These are phyloP conservation scores for Syngnathus scovelli DNA, from an alignment of 2,113 vertebrate genomes.

Conservation along the genomic window DNA sequence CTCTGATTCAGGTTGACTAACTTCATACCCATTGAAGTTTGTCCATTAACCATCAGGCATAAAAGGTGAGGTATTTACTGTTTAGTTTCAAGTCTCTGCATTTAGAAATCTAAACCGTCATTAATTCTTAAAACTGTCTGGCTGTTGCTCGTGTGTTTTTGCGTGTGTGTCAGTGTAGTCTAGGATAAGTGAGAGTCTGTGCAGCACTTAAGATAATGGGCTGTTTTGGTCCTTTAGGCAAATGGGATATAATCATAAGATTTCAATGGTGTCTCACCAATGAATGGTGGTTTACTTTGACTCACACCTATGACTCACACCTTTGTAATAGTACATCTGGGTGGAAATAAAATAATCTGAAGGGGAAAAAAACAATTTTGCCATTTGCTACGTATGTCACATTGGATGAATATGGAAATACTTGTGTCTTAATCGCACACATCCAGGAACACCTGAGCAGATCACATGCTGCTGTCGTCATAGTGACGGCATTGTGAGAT, in stretches of 20 bases:
- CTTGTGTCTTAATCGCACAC: neutral
- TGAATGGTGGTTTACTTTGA: neutral
- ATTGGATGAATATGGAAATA: neutral
- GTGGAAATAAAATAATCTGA: neutral
- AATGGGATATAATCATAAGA: neutral
- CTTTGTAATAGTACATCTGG: neutral
- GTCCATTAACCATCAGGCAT: neutral
- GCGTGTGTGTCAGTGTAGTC: conserved; percentile 15
- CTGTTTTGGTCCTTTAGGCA: conserved; percentile 7
- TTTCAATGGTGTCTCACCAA: neutral
- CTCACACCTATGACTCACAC: neutral
- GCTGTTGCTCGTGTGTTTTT: conserved; percentile 20
- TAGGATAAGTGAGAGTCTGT: conserved; percentile 59
- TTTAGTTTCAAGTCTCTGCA: conserved; percentile 19
- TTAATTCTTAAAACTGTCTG: conserved; percentile 68
- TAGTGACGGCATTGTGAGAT: conserved; percentile 37
- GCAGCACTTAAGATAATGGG: conserved; percentile 24
- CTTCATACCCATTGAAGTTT: neutral
- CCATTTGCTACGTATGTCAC: neutral
- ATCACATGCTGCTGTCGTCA: conserved; percentile 41
- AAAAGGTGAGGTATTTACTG: conserved; percentile 19
- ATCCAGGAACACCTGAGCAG: conserved; percentile 8
- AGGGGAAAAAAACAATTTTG: too few relatives aligned
- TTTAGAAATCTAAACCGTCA: conserved; percentile 66
- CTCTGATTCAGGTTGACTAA: neutral